phyloP scores from a whole-genome alignment of 2,888 invertebrate genomes.

The Xylophagus ater region DNA sequence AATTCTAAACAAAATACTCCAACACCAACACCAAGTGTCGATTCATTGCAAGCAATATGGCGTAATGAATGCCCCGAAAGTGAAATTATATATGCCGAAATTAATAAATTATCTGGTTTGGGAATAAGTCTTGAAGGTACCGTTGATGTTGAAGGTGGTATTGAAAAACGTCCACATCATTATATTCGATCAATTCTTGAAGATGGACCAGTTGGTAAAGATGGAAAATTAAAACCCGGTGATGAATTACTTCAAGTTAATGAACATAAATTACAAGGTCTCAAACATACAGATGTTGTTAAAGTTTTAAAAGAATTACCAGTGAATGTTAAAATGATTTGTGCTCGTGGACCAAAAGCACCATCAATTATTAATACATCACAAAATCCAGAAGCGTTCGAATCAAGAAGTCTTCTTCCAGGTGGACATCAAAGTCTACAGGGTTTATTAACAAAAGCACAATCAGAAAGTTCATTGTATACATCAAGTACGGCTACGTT shows the following conservation, averaged over 20 bases:
- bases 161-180: slow-evolving; percentile 96
- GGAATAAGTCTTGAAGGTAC: slow-evolving; percentile 98
- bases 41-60: slow-evolving; percentile 69
- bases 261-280: slow-evolving; percentile 78
- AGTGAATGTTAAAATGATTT: slow-evolving; percentile 79
- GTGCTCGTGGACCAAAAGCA: slow-evolving; percentile 57
- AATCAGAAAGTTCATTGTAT: slow-evolving; percentile 87
- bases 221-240: slow-evolving; percentile 81
- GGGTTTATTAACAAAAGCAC: slow-evolving; percentile 82
- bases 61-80: slow-evolving; percentile 66
- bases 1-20: slow-evolving; percentile 30
- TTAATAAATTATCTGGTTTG: slow-evolving; percentile 84
- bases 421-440: slow-evolving; percentile 74
- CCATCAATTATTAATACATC: slow-evolving; percentile 66
- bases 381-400: slow-evolving; percentile 67
- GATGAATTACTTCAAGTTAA: slow-evolving; percentile 97
- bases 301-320: slow-evolving; percentile 89
- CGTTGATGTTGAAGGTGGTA: slow-evolving; percentile 94
- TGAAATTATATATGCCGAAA: slow-evolving; percentile 83
- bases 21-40: slow-evolving; percentile 50
- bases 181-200: slow-evolving; percentile 93
- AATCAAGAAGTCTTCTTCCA: slow-evolving; percentile 69
- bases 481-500: slow-evolving; percentile 76
- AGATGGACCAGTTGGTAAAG: slow-evolving; percentile 91
- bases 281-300: slow-evolving; percentile 94